Evolutionary conservation across 2,888 invertebrate genomes (phyloP).

Genomic region (Fragum sueziense): DNA sequence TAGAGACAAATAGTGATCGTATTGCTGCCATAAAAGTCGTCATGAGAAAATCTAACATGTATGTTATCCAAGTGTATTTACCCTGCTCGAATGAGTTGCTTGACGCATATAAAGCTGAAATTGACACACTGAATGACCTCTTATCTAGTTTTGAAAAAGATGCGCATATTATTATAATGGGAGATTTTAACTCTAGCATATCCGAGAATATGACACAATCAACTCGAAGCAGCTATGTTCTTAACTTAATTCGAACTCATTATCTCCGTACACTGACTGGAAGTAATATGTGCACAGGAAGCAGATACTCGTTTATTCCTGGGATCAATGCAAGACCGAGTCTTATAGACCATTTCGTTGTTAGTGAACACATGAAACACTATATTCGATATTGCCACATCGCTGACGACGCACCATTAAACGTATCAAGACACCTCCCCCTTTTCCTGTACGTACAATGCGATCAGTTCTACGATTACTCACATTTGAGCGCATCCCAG

Average conservation of each 20-base stretch:
- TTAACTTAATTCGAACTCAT: not conserved
- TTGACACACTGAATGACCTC: not conserved
- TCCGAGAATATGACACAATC: not conserved
- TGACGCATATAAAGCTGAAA: not conserved
- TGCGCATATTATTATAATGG: not conserved
- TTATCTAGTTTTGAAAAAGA: not conserved
- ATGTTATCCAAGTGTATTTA: conserved; percentile 5
- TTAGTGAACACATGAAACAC: not conserved
- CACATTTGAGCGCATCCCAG: not conserved
- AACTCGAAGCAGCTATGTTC: not conserved
- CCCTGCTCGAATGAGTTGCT: not conserved
- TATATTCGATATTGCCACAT: not conserved
- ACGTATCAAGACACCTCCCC: conserved; percentile 3
- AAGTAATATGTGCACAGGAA: not conserved
- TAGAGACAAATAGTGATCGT: no score
- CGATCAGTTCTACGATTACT: not conserved
- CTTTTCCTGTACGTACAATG: not conserved
- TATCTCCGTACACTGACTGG: conserved; percentile 5
- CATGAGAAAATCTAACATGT: not conserved
- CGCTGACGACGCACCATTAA: not conserved
- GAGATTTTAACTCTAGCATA: not conserved
- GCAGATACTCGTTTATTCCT: not conserved
- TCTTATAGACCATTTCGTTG: not conserved
- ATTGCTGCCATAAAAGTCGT: not conserved
- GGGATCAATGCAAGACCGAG: not conserved